These are phyloP conservation scores for Idaea straminata DNA, from an alignment of 2,888 invertebrate genomes.

Conservation along the genomic window DNA sequence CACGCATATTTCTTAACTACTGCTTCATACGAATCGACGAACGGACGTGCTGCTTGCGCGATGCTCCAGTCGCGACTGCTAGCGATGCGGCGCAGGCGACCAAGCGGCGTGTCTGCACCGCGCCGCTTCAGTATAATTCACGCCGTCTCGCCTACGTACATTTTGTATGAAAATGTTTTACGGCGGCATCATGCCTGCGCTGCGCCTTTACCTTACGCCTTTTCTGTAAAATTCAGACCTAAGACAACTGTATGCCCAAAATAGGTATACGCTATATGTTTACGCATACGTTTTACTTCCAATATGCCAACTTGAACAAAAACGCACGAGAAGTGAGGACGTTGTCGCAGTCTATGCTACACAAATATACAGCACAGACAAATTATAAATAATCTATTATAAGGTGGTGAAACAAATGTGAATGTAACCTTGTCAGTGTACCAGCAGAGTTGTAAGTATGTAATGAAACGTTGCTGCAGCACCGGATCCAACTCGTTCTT, in stretches of 20 bases:
- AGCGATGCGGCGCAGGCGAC: slow-evolving; percentile 21
- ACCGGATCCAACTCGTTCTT: slow-evolving; percentile 53
- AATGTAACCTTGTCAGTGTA: slow-evolving; percentile 57
- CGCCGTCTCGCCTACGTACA: too few relatives aligned
- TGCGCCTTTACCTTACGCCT: too few relatives aligned
- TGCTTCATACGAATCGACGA: slow-evolving; percentile 8
- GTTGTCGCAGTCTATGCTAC: too few relatives aligned
- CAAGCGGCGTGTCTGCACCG: neutral
- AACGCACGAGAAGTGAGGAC: neutral
- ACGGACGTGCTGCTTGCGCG: slow-evolving; percentile 48
- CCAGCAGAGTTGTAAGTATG: slow-evolving; percentile 63
- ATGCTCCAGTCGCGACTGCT: slow-evolving; percentile 65
- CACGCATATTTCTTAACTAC: too few relatives aligned
- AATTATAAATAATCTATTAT: neutral
- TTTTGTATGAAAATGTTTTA: too few relatives aligned
- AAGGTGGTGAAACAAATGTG: neutral
- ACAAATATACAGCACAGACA: too few relatives aligned
- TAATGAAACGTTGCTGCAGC: slow-evolving; percentile 53
- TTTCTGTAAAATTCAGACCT: too few relatives aligned
- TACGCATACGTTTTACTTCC: too few relatives aligned
- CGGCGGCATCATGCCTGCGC: too few relatives aligned
- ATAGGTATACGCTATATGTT: too few relatives aligned
- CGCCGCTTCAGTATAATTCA: too few relatives aligned
- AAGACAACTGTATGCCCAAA: too few relatives aligned
- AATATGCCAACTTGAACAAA: neutral